phyloP scores from a whole-genome alignment of 1,140 invertebrate genomes.

The Tetragonula clypearis region DNA sequence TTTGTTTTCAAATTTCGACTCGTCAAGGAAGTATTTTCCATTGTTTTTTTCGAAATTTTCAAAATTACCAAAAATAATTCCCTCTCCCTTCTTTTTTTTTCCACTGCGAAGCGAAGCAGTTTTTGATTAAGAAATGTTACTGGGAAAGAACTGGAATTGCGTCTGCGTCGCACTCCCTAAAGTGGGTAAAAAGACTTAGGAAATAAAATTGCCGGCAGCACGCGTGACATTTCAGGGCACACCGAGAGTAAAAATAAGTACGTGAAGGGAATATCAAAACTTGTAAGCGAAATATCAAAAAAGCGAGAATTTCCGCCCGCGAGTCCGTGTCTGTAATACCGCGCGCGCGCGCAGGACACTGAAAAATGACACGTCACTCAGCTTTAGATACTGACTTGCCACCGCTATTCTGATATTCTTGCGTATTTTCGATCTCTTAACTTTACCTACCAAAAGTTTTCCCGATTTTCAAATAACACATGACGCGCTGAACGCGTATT shows the following conservation, averaged over 20 bases:
- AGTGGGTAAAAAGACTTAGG: background rate
- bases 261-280: conserved; percentile 25
- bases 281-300: conserved; percentile 17
- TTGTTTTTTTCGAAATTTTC: background rate
- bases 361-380: conserved; percentile 28
- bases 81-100: too few relatives aligned
- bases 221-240: background rate
- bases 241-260: conserved; percentile 13
- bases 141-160: background rate
- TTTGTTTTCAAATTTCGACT: background rate
- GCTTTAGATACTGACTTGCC: conserved; percentile 3
- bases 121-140: background rate
- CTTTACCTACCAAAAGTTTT: background rate
- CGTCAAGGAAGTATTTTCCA: too few relatives aligned
- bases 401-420: background rate
- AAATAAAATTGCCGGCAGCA: conserved; percentile 18
- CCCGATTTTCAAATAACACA: background rate
- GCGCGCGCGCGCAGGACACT: background rate
- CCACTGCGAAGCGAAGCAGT: background rate
- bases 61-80: background rate
- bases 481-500: background rate
- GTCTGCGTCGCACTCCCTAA: background rate
- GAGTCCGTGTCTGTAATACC: background rate
- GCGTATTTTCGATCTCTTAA: background rate
- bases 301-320: conserved; percentile 11